Percentiles rank a stretch among this genome's conserved stretches.
Evolutionary conservation across 2,888 invertebrate species (phyloP).

Genomic region (Orthosia gracilis): DNA sequence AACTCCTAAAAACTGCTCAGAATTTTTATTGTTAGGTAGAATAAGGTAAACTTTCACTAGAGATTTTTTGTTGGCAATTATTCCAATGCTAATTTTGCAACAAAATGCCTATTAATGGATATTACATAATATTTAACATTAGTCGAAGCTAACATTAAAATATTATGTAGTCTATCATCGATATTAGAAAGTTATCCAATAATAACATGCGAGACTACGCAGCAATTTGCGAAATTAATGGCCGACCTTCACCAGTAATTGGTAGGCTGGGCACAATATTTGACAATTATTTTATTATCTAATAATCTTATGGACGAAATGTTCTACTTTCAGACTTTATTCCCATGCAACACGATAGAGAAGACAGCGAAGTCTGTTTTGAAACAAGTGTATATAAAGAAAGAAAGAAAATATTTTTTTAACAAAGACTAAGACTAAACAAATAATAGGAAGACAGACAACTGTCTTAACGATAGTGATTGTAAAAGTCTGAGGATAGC

Average conservation of each 20-base stretch:
- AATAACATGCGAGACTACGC: constrained; percentile 30
- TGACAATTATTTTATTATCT: constrained; percentile 17
- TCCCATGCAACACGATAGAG: background rate
- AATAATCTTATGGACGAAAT: constrained; percentile 14
- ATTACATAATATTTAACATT: constrained; percentile 28
- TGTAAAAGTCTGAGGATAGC: no score
- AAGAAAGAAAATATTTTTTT: no score
- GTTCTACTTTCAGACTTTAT: background rate
- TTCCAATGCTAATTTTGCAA: background rate
- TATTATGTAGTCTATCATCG: constrained; percentile 22
- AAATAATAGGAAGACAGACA: no score
- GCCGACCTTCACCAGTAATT: constrained; percentile 41
- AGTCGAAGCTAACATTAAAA: constrained; percentile 10
- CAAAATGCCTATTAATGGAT: background rate
- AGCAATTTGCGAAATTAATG: constrained; percentile 51
- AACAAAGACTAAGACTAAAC: no score
- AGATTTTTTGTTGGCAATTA: background rate
- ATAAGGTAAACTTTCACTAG: no score
- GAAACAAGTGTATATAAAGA: no score
- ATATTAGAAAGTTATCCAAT: constrained; percentile 49
- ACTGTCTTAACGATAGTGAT: no score
- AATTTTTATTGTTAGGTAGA: no score
- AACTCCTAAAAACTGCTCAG: no score
- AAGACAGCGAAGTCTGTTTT: background rate
- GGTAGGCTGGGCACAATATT: constrained; percentile 25